Percentiles rank a stretch among this genome's conserved stretches.
Conservation (phyloP, 2,888 invertebrate species). For the Andrena hattorfiana region DNA sequence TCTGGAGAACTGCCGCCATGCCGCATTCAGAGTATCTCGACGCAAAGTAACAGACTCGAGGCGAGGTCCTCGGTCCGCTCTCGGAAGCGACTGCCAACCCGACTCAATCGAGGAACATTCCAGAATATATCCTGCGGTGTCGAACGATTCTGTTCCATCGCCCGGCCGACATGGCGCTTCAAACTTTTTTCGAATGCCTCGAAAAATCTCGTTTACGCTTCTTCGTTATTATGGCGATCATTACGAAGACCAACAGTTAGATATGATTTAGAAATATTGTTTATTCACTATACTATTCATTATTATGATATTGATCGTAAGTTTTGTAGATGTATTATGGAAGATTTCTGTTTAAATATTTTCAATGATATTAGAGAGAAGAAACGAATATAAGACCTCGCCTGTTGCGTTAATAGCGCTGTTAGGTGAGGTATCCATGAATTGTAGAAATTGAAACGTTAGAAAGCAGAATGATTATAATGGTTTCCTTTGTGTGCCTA, state of each 20-base stretch:
- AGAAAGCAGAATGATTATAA: background rate
- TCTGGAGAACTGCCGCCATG: slow-evolving; percentile 65
- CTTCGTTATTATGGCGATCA: background rate
- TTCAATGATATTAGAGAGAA: no score
- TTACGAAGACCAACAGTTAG: background rate
- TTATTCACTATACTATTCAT: no score
- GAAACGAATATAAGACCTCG: no score
- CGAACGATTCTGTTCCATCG: background rate
- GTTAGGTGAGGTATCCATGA: background rate
- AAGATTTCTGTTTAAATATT: no score
- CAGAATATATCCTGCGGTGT: slow-evolving; percentile 24
- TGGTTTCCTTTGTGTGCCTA: background rate
- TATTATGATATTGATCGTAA: no score
- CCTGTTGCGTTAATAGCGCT: background rate
- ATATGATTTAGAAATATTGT: no score
- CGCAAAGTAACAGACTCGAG: slow-evolving; percentile 58
- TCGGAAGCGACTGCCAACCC: slow-evolving; percentile 56
- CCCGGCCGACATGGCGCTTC: no score
- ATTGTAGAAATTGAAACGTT: background rate
- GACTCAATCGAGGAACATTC: slow-evolving; percentile 55
- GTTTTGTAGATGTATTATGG: no score
- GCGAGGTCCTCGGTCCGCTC: slow-evolving; percentile 58
- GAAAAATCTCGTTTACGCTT: background rate
- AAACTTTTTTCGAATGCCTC: background rate
- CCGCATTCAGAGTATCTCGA: slow-evolving; percentile 75